phyloP scores from a whole-genome alignment of 2,888 invertebrate species.

The Tachina grossa region DNA sequence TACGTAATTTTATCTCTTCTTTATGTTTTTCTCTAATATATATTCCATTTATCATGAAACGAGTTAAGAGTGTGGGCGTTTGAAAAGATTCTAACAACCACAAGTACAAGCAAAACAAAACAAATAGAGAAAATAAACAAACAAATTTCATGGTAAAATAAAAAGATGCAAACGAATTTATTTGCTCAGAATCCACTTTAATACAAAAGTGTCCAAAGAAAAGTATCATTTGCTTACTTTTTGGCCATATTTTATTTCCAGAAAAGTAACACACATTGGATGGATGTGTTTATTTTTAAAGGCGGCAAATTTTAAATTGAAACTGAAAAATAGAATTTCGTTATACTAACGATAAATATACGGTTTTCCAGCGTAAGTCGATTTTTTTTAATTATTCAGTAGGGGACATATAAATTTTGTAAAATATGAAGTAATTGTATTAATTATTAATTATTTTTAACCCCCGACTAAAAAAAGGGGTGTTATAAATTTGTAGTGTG shows the following conservation, averaged over 20 bases:
- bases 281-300: too few species aligned
- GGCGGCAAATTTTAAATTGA: neutral
- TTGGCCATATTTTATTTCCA: neutral
- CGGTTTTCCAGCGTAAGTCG: too few species aligned
- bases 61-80: constrained; percentile 23
- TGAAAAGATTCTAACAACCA: neutral
- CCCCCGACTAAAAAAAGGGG: too few species aligned
- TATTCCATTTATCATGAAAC: constrained; percentile 11
- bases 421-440: too few species aligned
- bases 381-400: too few species aligned
- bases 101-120: neutral
- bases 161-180: constrained; percentile 22
- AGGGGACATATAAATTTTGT: too few species aligned
- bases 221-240: constrained; percentile 46
- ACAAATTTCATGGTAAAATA: neutral
- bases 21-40: neutral
- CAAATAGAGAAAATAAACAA: constrained; percentile 19
- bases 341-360: too few species aligned
- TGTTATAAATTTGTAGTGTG: too few species aligned
- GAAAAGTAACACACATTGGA: neutral
- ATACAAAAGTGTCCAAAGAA: constrained; percentile 44
- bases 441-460: too few species aligned
- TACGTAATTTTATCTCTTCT: neutral
- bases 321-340: too few species aligned
- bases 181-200: constrained; percentile 33